These are phyloP conservation scores for Eristalis arbustorum DNA, from an alignment of 2,888 invertebrate genomes.

Conservation along the genomic window DNA sequence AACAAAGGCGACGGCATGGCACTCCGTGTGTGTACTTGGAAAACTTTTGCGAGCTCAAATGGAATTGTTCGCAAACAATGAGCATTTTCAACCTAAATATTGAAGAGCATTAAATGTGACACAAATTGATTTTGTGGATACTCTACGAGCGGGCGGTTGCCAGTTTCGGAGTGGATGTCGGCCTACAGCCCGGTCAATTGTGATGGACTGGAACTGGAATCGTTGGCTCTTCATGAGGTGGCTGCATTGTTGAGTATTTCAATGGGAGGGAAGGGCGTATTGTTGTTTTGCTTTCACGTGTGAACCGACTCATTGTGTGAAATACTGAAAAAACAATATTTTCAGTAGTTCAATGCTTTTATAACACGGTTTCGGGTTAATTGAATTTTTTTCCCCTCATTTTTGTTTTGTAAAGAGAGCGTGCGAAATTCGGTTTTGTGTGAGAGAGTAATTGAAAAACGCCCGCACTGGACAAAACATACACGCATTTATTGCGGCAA, in stretches of 20 bases:
- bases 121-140: constrained; percentile 3
- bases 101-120: constrained; percentile 6
- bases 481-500: no score
- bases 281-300: constrained; percentile 3
- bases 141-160: not conserved
- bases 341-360: not conserved
- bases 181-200: not conserved
- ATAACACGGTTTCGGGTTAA: not conserved
- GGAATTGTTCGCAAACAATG: constrained; percentile 34
- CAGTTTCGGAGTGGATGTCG: not conserved
- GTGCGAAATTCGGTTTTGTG: not conserved
- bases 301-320: not conserved
- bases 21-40: not conserved
- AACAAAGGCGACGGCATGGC: not conserved
- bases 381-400: not conserved
- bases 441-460: no score
- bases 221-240: not conserved
- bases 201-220: not conserved
- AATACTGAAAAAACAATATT: not conserved
- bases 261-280: not conserved
- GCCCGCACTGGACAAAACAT: no score
- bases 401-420: not conserved
- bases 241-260: constrained; percentile 7
- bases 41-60: constrained; percentile 4
- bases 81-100: constrained; percentile 28